Evolutionary conservation across 1,140 invertebrate genomes (phyloP).

Genomic region (Sinella curviseta): DNA sequence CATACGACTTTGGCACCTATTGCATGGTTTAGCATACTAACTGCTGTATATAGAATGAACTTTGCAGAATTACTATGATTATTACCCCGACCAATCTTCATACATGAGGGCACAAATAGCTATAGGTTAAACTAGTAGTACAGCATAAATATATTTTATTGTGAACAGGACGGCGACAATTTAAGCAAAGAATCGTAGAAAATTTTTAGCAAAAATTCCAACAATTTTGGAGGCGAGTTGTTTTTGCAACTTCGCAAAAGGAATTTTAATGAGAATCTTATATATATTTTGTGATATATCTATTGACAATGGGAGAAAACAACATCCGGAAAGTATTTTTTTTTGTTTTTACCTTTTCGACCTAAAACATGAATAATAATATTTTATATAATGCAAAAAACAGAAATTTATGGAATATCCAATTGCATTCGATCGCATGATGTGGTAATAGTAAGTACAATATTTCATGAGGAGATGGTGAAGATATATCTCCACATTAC

Average conservation of each 20-base stretch:
- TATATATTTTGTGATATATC: neutral
- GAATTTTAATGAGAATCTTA: slow-evolving; percentile 7
- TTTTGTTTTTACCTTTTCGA: neutral
- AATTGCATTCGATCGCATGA: neutral
- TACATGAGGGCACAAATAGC: too few relatives aligned
- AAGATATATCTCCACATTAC: too few relatives aligned
- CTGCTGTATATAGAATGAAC: too few relatives aligned
- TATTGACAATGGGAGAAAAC: neutral
- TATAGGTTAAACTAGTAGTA: too few relatives aligned
- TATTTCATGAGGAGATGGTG: neutral
- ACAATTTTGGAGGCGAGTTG: neutral
- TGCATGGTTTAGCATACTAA: too few relatives aligned
- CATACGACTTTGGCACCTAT: neutral
- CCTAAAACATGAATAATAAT: neutral
- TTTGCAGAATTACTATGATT: too few relatives aligned
- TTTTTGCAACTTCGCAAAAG: neutral
- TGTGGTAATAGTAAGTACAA: neutral
- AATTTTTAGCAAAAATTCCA: neutral
- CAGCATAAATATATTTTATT: too few relatives aligned
- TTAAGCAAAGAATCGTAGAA: too few relatives aligned
- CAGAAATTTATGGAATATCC: neutral
- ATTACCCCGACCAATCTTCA: too few relatives aligned
- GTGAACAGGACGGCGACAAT: too few relatives aligned
- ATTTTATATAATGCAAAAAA: neutral
- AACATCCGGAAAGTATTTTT: slow-evolving; percentile 12